phyloP scores from a whole-genome alignment of 2,113 vertebrate species.

The Sinosuthora webbiana region DNA sequence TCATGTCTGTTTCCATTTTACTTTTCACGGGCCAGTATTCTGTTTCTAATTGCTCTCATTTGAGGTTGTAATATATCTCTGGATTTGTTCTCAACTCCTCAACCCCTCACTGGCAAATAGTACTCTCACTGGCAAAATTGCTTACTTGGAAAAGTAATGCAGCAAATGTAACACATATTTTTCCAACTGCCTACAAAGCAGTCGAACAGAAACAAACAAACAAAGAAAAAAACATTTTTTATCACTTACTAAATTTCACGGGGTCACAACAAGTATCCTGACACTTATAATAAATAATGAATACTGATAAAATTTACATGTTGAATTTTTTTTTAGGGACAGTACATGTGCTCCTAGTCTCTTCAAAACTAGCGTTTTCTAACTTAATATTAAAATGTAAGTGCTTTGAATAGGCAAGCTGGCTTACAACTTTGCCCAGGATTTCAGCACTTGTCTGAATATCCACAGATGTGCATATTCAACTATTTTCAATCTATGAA shows the following conservation, averaged over 20 bases:
- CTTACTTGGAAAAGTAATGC: not conserved
- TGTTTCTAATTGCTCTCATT: not conserved
- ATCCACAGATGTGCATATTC: not conserved
- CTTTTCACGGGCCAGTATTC: not conserved
- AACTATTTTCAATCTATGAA: constrained; percentile 10
- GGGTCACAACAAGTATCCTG: not conserved
- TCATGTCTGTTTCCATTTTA: not conserved
- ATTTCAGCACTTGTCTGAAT: not conserved
- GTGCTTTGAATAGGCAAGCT: not conserved
- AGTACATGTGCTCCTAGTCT: not conserved
- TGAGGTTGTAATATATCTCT: not conserved
- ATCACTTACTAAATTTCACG: not conserved
- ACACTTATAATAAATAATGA: not conserved
- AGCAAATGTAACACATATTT: not conserved
- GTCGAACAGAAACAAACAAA: not conserved
- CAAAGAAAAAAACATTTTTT: not conserved
- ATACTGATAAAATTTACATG: not conserved
- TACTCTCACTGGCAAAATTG: not conserved
- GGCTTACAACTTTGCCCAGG: not conserved
- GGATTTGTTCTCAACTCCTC: not conserved
- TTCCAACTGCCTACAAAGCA: not conserved
- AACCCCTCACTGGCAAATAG: not conserved
- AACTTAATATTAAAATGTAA: not conserved
- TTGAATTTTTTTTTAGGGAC: not conserved
- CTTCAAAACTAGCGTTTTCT: not conserved